These are phyloP conservation scores for Popillia japonica DNA, from an alignment of 1,140 invertebrate genomes.

Conservation along the genomic window DNA sequence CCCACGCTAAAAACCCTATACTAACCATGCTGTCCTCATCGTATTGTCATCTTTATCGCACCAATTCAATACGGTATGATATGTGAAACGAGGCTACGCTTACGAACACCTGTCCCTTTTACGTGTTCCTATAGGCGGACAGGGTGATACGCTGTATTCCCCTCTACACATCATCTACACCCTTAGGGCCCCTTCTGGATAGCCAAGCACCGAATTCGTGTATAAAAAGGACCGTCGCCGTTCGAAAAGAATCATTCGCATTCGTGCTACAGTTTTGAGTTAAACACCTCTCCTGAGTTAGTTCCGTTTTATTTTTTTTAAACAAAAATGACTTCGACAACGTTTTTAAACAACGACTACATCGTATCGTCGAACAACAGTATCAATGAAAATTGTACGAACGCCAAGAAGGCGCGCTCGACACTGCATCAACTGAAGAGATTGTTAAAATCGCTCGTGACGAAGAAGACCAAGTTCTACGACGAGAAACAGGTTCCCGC, in stretches of 20 bases:
- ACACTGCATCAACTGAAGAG: constrained; percentile 57
- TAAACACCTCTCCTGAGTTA: too few species aligned
- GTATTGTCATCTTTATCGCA: constrained; percentile 48
- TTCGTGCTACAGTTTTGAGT: constrained; percentile 44
- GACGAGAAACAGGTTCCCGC: constrained; percentile 55
- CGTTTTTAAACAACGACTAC: constrained; percentile 49
- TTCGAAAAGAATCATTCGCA: constrained; percentile 43
- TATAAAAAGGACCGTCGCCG: constrained; percentile 50
- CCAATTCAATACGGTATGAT: neutral
- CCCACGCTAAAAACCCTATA: constrained; percentile 57
- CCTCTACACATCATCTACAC: constrained; percentile 45
- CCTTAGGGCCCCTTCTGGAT: constrained; percentile 57
- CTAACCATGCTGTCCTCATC: constrained; percentile 44
- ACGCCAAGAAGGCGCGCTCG: constrained; percentile 57
- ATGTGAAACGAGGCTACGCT: constrained; percentile 47
- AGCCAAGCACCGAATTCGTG: constrained; percentile 39
- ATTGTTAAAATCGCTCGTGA: constrained; percentile 54
- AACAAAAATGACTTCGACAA: constrained; percentile 54
- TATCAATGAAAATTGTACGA: constrained; percentile 58
- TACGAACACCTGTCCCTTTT: constrained; percentile 59
- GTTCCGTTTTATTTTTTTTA: too few species aligned
- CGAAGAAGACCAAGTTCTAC: constrained; percentile 54
- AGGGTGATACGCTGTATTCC: constrained; percentile 42
- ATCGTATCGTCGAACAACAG: constrained; percentile 56
- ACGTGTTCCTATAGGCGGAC: constrained; percentile 54